These are phyloP conservation scores for Puma concolor DNA, from an alignment of 2,113 vertebrate species.

Conservation along the genomic window DNA sequence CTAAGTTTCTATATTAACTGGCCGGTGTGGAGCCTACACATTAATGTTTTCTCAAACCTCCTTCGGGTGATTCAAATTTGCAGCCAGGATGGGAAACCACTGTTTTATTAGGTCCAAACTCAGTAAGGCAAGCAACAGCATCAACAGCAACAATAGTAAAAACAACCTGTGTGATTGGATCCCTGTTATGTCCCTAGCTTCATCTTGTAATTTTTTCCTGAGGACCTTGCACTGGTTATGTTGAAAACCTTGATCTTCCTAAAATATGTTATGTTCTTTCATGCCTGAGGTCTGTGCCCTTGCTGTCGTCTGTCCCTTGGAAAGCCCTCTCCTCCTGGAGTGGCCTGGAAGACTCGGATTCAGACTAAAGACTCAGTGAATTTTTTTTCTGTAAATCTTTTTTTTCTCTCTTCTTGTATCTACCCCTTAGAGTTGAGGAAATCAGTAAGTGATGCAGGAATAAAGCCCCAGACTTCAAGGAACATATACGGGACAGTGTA, in stretches of 20 bases:
- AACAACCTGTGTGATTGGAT: not conserved
- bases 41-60: not conserved
- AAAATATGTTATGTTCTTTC: not conserved
- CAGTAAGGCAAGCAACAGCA: not conserved
- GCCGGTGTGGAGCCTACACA: too few relatives aligned
- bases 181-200: not conserved
- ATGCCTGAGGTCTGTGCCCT: not conserved
- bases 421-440: not conserved
- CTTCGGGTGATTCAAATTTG: not conserved
- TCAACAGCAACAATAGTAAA: too few relatives aligned
- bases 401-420: not conserved
- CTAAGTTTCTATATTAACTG: not conserved
- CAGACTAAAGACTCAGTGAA: not conserved
- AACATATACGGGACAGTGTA: accelerated
- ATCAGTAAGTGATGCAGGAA: not conserved
- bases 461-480: not conserved
- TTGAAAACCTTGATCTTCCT: not conserved
- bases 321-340: not conserved
- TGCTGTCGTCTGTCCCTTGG: not conserved
- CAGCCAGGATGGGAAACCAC: not conserved
- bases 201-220: not conserved
- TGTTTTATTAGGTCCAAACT: not conserved
- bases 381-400: not conserved
- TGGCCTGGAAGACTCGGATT: not conserved
- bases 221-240: not conserved